phyloP scores from a whole-genome alignment of 2,888 invertebrate genomes.

The Rhaphigaster nebulosa region DNA sequence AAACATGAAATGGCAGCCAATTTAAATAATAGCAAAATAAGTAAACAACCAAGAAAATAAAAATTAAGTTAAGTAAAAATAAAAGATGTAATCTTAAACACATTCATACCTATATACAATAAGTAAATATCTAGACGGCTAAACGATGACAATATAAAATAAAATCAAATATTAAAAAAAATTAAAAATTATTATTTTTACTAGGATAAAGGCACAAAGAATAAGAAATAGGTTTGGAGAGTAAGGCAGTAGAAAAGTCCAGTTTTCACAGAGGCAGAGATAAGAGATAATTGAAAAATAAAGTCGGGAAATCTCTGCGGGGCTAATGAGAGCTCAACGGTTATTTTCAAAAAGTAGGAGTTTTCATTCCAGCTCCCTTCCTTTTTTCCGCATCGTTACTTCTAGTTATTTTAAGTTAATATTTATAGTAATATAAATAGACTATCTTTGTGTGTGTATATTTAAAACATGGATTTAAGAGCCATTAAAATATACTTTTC shows the following conservation, averaged over 20 bases:
- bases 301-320: not conserved
- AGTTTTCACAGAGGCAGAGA: not conserved
- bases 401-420: not conserved
- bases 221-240: not conserved
- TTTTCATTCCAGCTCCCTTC: not conserved
- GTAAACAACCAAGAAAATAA: too few relatives aligned
- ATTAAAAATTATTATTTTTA: not conserved
- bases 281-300: slow-evolving; percentile 28
- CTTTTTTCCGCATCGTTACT: not conserved
- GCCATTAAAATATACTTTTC: too few relatives aligned
- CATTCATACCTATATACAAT: too few relatives aligned
- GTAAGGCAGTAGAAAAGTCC: not conserved
- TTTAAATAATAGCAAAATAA: too few relatives aligned
- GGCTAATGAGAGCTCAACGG: not conserved
- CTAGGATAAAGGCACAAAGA: not conserved
- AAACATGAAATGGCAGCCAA: too few relatives aligned
- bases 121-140: too few relatives aligned
- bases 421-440: not conserved
- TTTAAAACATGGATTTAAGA: too few relatives aligned
- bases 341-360: not conserved
- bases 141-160: too few relatives aligned
- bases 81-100: too few relatives aligned
- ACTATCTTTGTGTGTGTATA: too few relatives aligned
- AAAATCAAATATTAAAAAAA: too few relatives aligned
- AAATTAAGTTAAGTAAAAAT: too few relatives aligned